Percentiles rank a stretch among this genome's conserved stretches.
These are phyloP conservation scores for Rhinichthys klamathensis DNA, from an alignment of 2,113 vertebrate species.

Conservation along the genomic window DNA sequence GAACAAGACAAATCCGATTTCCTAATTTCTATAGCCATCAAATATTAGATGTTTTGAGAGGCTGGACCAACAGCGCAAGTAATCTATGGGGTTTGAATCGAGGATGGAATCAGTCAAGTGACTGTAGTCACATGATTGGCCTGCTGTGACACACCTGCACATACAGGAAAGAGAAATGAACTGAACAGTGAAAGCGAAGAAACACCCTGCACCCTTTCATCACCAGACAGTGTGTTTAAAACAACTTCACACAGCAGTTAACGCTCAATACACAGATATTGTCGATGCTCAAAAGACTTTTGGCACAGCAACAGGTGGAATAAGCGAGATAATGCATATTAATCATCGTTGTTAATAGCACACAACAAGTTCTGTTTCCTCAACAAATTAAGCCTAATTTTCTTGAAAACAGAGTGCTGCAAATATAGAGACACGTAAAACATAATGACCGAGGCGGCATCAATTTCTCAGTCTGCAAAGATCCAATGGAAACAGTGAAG, in stretches of 20 bases:
- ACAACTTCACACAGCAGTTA: neutral
- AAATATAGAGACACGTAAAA: neutral
- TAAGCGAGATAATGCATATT: neutral
- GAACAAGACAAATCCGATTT: neutral
- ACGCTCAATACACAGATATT: neutral
- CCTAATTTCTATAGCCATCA: too few species aligned
- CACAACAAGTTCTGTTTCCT: neutral
- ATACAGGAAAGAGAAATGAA: slow-evolving; percentile 9
- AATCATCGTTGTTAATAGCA: neutral
- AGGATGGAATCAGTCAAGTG: neutral
- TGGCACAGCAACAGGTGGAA: neutral
- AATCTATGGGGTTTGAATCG: neutral
- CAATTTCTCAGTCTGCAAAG: neutral
- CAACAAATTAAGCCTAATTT: neutral
- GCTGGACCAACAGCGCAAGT: neutral
- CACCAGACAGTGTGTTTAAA: slow-evolving; percentile 23
- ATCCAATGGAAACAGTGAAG: neutral
- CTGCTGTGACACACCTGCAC: slow-evolving; percentile 33
- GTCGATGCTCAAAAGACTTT: neutral
- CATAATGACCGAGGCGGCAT: neutral
- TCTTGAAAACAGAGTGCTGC: neutral
- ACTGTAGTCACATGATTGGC: neutral
- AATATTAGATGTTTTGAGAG: neutral
- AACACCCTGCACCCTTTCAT: slow-evolving; percentile 20
- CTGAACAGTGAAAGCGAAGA: neutral